These are phyloP conservation scores for Aphaenogaster floridana DNA, from an alignment of 1,140 invertebrate genomes.

Conservation along the genomic window DNA sequence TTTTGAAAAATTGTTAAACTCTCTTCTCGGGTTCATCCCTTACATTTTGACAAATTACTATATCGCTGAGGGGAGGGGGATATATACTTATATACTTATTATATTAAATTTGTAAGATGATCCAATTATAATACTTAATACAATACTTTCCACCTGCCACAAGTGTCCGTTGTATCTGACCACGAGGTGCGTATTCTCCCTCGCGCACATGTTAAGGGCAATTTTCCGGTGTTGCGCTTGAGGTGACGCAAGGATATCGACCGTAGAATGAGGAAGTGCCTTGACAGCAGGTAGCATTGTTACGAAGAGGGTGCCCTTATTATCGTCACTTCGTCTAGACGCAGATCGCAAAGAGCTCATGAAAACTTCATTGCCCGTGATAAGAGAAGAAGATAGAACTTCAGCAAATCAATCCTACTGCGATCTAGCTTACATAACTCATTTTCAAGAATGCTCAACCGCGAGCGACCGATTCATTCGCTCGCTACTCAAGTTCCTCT, in stretches of 20 bases:
- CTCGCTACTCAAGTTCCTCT: neutral
- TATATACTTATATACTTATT: neutral
- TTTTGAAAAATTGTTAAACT: neutral
- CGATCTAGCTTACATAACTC: neutral
- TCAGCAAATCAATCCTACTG: neutral
- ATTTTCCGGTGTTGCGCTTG: constrained; percentile 53
- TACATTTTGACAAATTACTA: neutral
- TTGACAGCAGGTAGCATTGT: constrained; percentile 24
- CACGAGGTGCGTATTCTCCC: constrained; percentile 17
- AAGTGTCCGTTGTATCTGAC: neutral
- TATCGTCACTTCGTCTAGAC: too few relatives aligned
- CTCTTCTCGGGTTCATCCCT: neutral
- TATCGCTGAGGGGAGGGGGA: neutral
- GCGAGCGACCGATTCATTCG: neutral
- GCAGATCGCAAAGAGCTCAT: neutral
- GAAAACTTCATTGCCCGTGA: neutral
- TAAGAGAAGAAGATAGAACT: neutral
- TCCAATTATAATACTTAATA: constrained; percentile 34
- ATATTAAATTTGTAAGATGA: neutral
- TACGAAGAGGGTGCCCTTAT: neutral
- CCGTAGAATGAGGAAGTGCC: neutral
- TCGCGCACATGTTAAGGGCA: constrained; percentile 13
- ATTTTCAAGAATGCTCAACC: neutral
- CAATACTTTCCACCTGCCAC: constrained; percentile 33
- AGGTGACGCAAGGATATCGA: neutral